phyloP scores from a whole-genome alignment of 2,888 invertebrate genomes.

The Chymomyza amoena region DNA sequence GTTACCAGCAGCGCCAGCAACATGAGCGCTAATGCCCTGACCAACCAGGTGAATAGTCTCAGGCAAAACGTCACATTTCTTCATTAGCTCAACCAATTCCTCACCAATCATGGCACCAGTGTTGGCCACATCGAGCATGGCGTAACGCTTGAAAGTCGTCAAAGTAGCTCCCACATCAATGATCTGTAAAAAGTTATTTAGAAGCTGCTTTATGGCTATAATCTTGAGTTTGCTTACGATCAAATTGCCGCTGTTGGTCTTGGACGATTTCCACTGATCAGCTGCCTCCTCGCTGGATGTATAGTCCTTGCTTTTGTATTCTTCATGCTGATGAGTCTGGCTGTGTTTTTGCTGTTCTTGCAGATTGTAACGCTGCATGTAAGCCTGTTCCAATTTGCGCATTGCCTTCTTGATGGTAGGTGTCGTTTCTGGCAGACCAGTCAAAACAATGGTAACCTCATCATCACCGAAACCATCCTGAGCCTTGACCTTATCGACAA shows the following conservation, averaged over 20 bases:
- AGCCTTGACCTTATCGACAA: conserved; percentile 47
- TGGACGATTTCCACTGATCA: conserved; percentile 50
- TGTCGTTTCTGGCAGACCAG: conserved; percentile 67
- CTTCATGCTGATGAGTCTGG: conserved; percentile 29
- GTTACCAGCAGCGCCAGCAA: conserved; percentile 75
- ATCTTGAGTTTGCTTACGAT: conserved; percentile 55
- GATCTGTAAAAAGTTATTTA: conserved; percentile 34
- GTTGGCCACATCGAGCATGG: conserved; percentile 61
- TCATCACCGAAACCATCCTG: conserved; percentile 59
- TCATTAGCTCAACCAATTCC: conserved; percentile 60
- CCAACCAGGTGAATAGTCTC: conserved; percentile 74
- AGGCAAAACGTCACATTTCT: conserved; percentile 55
- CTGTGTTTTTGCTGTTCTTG: conserved; percentile 55
- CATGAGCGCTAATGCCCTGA: conserved; percentile 73
- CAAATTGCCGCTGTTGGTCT: conserved; percentile 59
- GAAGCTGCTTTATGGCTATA: neutral
- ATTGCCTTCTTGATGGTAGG: conserved; percentile 65
- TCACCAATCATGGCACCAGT: conserved; percentile 65
- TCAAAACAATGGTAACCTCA: conserved; percentile 75
- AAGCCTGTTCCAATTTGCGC: conserved; percentile 66
- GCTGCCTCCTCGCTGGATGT: conserved; percentile 54
- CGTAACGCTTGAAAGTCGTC: conserved; percentile 60
- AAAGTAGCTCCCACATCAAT: conserved; percentile 70
- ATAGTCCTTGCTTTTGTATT: conserved; percentile 42
- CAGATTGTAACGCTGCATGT: conserved; percentile 65